Conservation (phyloP, 1,140 invertebrate species). For the Brachionus paranguensis region DNA sequence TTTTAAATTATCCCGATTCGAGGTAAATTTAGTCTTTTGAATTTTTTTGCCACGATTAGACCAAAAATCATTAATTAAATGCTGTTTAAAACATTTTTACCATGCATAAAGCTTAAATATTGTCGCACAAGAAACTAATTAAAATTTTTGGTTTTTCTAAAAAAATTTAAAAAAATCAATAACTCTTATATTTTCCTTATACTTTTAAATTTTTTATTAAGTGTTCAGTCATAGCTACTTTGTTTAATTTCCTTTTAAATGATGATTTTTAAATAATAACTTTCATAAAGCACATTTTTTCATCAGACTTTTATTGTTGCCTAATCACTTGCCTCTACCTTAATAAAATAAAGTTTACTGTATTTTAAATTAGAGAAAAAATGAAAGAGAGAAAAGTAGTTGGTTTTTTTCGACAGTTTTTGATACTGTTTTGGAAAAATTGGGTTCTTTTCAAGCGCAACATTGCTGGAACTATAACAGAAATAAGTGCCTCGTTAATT, state of each 20-base stretch:
- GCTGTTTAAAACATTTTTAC: not conserved
- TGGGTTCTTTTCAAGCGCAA: conserved; percentile 12
- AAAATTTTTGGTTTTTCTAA: not conserved
- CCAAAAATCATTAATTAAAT: not conserved
- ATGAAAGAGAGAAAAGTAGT: conserved; percentile 39
- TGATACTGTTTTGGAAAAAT: conserved; percentile 37
- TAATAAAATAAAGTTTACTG: not conserved
- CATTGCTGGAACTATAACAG: not conserved
- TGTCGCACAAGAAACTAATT: not conserved
- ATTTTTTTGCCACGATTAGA: not conserved
- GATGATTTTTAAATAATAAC: not conserved
- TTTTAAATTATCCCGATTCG: not conserved
- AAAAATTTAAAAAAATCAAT: not conserved
- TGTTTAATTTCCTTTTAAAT: not conserved
- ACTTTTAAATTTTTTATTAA: not conserved
- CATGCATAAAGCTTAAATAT: not conserved
- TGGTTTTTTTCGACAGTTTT: conserved; percentile 16
- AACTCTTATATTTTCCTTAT: not conserved
- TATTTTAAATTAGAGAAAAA: not conserved
- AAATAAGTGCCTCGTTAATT: not conserved
- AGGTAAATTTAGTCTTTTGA: not conserved
- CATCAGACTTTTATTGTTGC: not conserved
- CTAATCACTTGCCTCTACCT: not conserved
- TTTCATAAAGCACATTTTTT: not conserved
- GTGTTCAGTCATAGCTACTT: not conserved